Conservation (phyloP, 2,797 vertebrate genomes). For the Peromyscus nudipes region DNA sequence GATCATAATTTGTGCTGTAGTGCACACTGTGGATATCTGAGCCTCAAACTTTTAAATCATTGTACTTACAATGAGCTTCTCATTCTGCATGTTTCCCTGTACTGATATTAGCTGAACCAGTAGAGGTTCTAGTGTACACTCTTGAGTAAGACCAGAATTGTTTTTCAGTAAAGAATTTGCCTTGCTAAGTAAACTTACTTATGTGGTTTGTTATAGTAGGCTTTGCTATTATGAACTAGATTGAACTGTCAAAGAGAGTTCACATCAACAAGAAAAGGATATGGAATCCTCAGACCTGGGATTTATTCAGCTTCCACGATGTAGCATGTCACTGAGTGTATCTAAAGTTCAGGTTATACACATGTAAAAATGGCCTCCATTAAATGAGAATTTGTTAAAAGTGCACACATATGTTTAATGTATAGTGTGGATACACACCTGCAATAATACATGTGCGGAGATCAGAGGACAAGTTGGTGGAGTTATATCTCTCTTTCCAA, state of each 20-base stretch:
- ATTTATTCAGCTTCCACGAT: not conserved
- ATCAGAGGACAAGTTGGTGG: not conserved
- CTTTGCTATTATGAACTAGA: slow-evolving; percentile 80
- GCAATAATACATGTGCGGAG: not conserved
- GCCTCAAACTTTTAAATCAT: not conserved
- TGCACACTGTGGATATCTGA: not conserved
- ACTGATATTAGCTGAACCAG: not conserved
- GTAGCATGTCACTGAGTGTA: not conserved
- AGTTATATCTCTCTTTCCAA: not conserved
- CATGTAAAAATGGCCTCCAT: not conserved
- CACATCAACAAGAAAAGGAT: not conserved
- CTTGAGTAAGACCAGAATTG: slow-evolving; percentile 11
- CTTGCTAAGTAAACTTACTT: slow-evolving; percentile 24
- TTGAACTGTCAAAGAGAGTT: slow-evolving; percentile 81
- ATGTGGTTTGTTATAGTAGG: slow-evolving; percentile 67
- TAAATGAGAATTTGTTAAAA: not conserved
- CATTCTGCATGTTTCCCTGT: not conserved
- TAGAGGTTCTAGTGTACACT: not conserved
- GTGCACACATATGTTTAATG: too few relatives aligned
- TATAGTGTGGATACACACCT: not conserved
- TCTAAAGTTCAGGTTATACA: not conserved
- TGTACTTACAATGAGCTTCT: not conserved
- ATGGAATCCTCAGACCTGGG: not conserved
- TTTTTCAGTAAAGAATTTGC: slow-evolving; percentile 54
- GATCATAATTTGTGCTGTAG: not conserved